Evolutionary conservation across 1,140 invertebrate species (phyloP).

Genomic region (Microplitis mediator): DNA sequence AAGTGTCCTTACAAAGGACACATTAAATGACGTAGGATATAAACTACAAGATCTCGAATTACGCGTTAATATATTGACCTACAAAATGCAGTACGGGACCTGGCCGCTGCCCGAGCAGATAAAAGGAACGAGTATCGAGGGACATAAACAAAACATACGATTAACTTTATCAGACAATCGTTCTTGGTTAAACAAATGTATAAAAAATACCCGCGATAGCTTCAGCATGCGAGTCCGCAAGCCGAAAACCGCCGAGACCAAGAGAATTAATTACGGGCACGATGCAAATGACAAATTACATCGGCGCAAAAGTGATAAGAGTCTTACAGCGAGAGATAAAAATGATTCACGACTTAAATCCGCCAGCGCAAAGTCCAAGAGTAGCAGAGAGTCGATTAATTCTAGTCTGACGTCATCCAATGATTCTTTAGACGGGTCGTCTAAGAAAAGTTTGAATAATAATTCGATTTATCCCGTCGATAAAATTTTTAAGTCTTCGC

Average conservation of each 20-base stretch:
- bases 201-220: too few relatives aligned
- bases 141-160: slow-evolving; percentile 29
- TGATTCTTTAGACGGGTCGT: too few relatives aligned
- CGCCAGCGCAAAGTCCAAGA: too few relatives aligned
- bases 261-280: background rate
- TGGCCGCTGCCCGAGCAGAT: slow-evolving; percentile 46
- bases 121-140: slow-evolving; percentile 29
- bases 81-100: slow-evolving; percentile 52
- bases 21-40: slow-evolving; percentile 38
- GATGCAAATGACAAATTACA: background rate
- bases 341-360: too few relatives aligned
- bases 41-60: slow-evolving; percentile 51
- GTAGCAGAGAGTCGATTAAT: too few relatives aligned
- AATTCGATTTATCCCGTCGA: too few relatives aligned
- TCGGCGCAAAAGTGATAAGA: background rate
- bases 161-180: slow-evolving; percentile 31
- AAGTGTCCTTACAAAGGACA: slow-evolving; percentile 24
- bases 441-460: too few relatives aligned
- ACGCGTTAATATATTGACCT: slow-evolving; percentile 49
- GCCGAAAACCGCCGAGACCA: background rate
- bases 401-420: too few relatives aligned
- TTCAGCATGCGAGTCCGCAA: background rate
- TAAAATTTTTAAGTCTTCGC: too few relatives aligned
- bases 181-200: too few relatives aligned
- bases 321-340: background rate